phyloP scores from a whole-genome alignment of 2,888 invertebrate genomes.

The Theretra japonica region DNA sequence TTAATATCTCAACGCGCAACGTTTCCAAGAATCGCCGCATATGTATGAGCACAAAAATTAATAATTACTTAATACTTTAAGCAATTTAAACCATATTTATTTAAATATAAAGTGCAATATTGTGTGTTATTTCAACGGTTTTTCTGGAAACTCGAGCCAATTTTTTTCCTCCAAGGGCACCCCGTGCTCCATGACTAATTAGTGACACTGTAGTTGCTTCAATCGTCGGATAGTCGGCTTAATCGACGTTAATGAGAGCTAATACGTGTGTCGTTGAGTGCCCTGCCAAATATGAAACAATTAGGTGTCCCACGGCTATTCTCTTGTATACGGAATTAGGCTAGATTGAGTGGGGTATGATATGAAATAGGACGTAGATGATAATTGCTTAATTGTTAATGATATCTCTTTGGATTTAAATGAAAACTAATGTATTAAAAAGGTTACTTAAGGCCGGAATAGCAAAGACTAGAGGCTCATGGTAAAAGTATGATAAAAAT shows the following conservation, averaged over 20 bases:
- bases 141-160: slow-evolving; percentile 48
- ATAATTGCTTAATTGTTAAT: too few species aligned
- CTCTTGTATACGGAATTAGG: slow-evolving; percentile 3
- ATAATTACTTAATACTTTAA: not conserved
- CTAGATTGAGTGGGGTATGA: too few species aligned
- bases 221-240: slow-evolving; percentile 34
- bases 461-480: too few species aligned
- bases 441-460: too few species aligned
- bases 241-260: slow-evolving; percentile 29
- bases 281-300: slow-evolving; percentile 23
- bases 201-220: slow-evolving; percentile 31
- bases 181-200: slow-evolving; percentile 38
- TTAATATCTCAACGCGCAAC: not conserved
- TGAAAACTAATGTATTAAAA: too few species aligned
- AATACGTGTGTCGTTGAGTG: slow-evolving; percentile 23
- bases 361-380: too few species aligned
- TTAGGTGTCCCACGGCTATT: slow-evolving; percentile 25
- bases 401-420: too few species aligned
- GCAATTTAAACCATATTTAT: not conserved
- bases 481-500: too few species aligned
- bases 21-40: not conserved
- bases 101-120: slow-evolving; percentile 1
- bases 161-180: slow-evolving; percentile 55
- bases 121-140: not conserved
- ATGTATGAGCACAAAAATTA: not conserved